These are phyloP conservation scores for Neosilurus mollespiculum DNA, from an alignment of 2,797 vertebrate species.

Conservation along the genomic window DNA sequence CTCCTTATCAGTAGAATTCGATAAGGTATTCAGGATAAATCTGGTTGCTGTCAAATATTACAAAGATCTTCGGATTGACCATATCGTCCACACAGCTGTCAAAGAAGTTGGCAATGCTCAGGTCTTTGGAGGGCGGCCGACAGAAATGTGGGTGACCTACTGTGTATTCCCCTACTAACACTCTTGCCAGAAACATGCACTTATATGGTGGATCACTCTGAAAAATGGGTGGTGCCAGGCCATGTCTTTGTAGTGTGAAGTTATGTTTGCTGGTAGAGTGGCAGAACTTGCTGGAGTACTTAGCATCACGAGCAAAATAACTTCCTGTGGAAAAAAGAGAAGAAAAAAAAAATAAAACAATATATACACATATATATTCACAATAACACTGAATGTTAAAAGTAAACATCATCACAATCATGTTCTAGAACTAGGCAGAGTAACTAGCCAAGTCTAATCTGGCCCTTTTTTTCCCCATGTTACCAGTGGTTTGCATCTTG, in stretches of 20 bases:
- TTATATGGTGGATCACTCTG: conserved; percentile 81
- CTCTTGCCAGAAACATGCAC: conserved; percentile 93
- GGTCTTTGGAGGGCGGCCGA: conserved; percentile 92
- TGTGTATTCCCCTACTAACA: conserved; percentile 90
- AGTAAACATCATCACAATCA: neutral
- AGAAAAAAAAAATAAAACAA: neutral
- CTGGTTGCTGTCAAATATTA: conserved; percentile 97
- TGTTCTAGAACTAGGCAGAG: too few relatives aligned
- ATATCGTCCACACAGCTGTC: conserved; percentile 96
- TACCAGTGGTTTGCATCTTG: too few relatives aligned
- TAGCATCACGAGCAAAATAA: conserved; percentile 92
- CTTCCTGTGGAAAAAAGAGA: conserved; percentile 76
- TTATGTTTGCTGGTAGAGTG: conserved; percentile 87
- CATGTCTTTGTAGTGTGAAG: conserved; percentile 84
- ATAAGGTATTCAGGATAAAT: conserved; percentile 97
- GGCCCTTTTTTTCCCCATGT: too few relatives aligned
- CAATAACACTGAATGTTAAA: neutral
- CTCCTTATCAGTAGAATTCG: conserved; percentile 81
- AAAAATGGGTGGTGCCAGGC: conserved; percentile 80
- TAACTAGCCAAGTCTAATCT: too few relatives aligned
- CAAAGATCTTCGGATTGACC: conserved; percentile 93
- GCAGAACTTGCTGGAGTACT: conserved; percentile 94
- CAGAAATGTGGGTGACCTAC: conserved; percentile 87
- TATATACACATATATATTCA: too few relatives aligned
- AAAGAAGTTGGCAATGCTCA: conserved; percentile 90